Evolutionary conservation across 1,140 invertebrate species (phyloP).

Genomic region (Zelostemma sp.): DNA sequence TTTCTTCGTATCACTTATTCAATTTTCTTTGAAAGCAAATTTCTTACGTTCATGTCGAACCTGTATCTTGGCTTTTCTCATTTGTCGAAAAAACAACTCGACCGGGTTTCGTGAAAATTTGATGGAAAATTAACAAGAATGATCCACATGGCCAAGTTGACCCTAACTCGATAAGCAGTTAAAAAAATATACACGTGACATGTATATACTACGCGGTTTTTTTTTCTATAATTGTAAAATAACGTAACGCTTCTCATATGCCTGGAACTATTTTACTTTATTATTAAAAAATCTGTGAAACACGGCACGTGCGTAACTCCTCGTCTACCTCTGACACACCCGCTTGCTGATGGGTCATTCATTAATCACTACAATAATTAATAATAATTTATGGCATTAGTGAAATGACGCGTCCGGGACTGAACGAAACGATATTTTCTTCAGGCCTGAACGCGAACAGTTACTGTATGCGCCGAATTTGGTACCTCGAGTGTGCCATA

Average conservation of each 20-base stretch:
- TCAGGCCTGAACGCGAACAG: slow-evolving; percentile 32
- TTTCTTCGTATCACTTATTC: slow-evolving; percentile 4
- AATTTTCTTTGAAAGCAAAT: slow-evolving; percentile 40
- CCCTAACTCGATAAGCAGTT: slow-evolving; percentile 58
- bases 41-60: slow-evolving; percentile 28
- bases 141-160: slow-evolving; percentile 70
- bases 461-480: slow-evolving; percentile 47
- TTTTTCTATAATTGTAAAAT: slow-evolving; percentile 6
- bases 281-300: slow-evolving; percentile 50
- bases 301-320: slow-evolving; percentile 61
- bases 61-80: slow-evolving; percentile 61
- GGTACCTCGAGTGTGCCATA: slow-evolving; percentile 35
- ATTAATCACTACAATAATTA: slow-evolving; percentile 54
- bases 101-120: slow-evolving; percentile 34
- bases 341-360: slow-evolving; percentile 66
- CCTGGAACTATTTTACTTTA: slow-evolving; percentile 61
- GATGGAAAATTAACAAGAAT: slow-evolving; percentile 68
- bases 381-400: background rate
- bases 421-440: too few relatives aligned
- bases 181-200: background rate
- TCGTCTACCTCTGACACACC: slow-evolving; percentile 63
- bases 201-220: background rate
- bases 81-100: slow-evolving; percentile 61
- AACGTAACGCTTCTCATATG: slow-evolving; percentile 57
- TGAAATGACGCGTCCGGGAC: too few relatives aligned